Base-by-base conservation (phyloP, 2,113 vertebrate species). In the Noturus placidus region DNA sequence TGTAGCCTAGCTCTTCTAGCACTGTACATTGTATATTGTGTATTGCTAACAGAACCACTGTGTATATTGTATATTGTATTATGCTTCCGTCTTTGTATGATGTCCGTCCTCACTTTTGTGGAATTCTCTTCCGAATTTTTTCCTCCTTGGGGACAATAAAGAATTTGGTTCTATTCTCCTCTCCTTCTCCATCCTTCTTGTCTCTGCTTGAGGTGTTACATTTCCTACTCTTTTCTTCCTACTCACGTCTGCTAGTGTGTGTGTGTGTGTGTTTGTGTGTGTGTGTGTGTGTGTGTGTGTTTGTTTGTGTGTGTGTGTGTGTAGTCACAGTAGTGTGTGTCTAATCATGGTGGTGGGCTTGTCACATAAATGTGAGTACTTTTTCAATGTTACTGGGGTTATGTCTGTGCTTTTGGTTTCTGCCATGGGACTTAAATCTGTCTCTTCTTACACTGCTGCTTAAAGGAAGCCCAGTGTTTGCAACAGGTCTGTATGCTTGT, bases 31-130 rank as follows among this genome's bases (percentile, higher is more conserved):
- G 94, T 95, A 95, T 93, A 95, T 95, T 94, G 93, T 91, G 91
- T 94, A 93, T 94, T 94, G 92, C 93, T 95, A 93, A 93, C 91
- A 85, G 93, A 83, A 87, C 92, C 93, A 95, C 94, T 95, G 94
- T 96, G 94, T 93, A 95, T 95, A 96, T 95, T 95, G 94, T 95
- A 95, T 94, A 95, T 95, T 95, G 93, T 94, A 92, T 93, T 94
- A 90, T 90, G 85, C 91, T 93, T 91, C 93, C 93, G 93, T 90
- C 93, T 95, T 95, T 95, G 94, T 95, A 95, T 95, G 90, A 95
- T 93, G 94, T 95, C 93, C 92, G 92, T 95, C 94, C 91, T 91
- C 91, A 93, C 92, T 94, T 95, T 94, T 95, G 92, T 95, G 94
- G 93, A 94, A 77, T 13, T 94, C 87, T 74, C 83, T 90, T 92